Evolutionary conservation across 2,113 vertebrate genomes (phyloP).

Genomic region (Antechinus flavipes): DNA sequence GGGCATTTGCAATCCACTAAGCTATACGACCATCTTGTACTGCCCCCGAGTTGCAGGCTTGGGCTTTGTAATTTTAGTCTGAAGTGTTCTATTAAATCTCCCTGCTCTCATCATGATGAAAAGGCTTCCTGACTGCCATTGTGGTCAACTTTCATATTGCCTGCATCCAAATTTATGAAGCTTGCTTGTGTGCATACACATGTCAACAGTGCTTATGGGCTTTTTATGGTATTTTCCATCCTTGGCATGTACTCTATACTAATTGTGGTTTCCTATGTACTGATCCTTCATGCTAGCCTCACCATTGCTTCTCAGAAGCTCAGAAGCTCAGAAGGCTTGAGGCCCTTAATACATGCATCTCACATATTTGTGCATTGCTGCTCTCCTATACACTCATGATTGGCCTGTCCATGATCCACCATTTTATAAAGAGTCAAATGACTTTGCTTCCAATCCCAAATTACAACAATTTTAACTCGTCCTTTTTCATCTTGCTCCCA

Average conservation of each 20-base stretch:
- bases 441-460: too few species aligned
- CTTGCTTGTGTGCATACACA: constrained; percentile 38
- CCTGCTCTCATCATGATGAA: constrained; percentile 54
- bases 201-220: constrained; percentile 45
- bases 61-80: constrained; percentile 17
- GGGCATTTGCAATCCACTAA: constrained; percentile 67
- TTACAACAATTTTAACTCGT: too few species aligned
- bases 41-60: background rate
- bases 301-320: constrained; percentile 55
- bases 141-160: constrained; percentile 51
- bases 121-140: constrained; percentile 52
- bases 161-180: constrained; percentile 66
- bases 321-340: background rate
- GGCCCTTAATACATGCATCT: constrained; percentile 68
- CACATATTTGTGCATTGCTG: constrained; percentile 57
- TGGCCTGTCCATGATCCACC: constrained; percentile 61
- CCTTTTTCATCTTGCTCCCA: too few species aligned
- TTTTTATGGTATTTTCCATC: constrained; percentile 56
- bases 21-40: constrained; percentile 52
- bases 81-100: constrained; percentile 35
- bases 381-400: constrained; percentile 64
- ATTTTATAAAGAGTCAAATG: constrained; percentile 48
- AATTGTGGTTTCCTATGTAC: constrained; percentile 51
- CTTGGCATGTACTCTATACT: constrained; percentile 63
- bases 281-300: constrained; percentile 62